A percentile compares a stretch with the other conserved stretches of the same genome.
These are phyloP conservation scores for Apotomis betuletana DNA, from an alignment of 2,888 invertebrate genomes.

Conservation along the genomic window DNA sequence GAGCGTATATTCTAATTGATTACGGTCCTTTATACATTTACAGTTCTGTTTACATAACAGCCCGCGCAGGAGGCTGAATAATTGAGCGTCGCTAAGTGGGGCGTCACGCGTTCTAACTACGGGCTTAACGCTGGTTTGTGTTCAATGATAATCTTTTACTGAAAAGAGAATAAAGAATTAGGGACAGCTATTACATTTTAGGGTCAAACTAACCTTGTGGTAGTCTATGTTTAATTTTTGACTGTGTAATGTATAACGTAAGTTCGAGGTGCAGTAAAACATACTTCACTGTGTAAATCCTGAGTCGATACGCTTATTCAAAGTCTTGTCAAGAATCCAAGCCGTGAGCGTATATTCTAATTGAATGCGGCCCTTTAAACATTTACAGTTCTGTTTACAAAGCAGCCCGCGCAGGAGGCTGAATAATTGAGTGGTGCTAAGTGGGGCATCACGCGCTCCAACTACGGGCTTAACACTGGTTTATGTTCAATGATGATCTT, in stretches of 20 bases:
- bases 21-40: conserved; percentile 21
- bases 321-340: conserved; percentile 20
- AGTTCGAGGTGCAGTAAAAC: too few relatives aligned
- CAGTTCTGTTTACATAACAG: conserved; percentile 31
- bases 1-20: conserved; percentile 25
- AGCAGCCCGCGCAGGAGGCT: conserved; percentile 17
- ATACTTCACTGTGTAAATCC: too few relatives aligned
- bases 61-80: conserved; percentile 27
- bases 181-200: too few relatives aligned
- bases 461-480: neutral
- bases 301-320: neutral
- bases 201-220: too few relatives aligned
- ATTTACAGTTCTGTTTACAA: conserved; percentile 34
- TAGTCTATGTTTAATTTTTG: too few relatives aligned
- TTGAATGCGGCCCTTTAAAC: conserved; percentile 19
- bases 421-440: conserved; percentile 39
- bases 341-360: conserved; percentile 17
- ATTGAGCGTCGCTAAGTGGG: conserved; percentile 35
- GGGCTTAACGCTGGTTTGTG: conserved; percentile 4
- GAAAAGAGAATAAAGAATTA: too few relatives aligned
- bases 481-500: conserved; percentile 3
- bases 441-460: conserved; percentile 21
- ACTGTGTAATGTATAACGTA: too few relatives aligned
- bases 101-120: conserved; percentile 8
- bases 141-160: neutral